Conservation (phyloP, 2,797 vertebrate species). For the Tympanoctomys barrerae region DNA sequence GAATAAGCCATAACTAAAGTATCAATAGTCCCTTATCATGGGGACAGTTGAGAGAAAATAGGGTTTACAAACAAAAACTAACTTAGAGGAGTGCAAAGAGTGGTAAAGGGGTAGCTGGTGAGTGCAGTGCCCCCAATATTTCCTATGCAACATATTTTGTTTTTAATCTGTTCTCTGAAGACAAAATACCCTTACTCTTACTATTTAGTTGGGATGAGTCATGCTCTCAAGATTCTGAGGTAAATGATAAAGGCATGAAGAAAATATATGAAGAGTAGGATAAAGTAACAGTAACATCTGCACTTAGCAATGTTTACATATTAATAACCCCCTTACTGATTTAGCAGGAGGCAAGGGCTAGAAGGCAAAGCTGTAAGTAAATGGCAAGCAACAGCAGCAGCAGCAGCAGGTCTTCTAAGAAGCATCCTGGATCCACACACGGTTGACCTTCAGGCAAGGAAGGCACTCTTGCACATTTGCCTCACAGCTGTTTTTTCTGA, state of each 20-base stretch:
- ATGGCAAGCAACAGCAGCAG: constrained; percentile 33
- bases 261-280: constrained; percentile 71
- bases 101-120: neutral
- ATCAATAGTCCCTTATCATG: neutral
- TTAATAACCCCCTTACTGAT: constrained; percentile 44
- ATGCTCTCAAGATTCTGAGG: constrained; percentile 25
- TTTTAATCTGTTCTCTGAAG: constrained; percentile 66
- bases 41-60: neutral
- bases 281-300: constrained; percentile 56
- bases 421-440: neutral
- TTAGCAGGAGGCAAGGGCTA: neutral
- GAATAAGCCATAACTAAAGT: neutral
- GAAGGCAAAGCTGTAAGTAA: constrained; percentile 58
- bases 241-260: constrained; percentile 73
- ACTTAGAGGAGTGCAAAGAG: neutral
- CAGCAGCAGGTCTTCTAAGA: neutral
- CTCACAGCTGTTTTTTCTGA: neutral
- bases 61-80: neutral
- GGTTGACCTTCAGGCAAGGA: neutral
- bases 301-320: constrained; percentile 31
- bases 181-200: constrained; percentile 65
- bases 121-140: neutral
- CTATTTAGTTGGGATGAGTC: neutral
- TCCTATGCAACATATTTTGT: constrained; percentile 37
- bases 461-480: neutral